Conservation (phyloP, 2,113 vertebrate genomes). For the Hippoglossus stenolepis region DNA sequence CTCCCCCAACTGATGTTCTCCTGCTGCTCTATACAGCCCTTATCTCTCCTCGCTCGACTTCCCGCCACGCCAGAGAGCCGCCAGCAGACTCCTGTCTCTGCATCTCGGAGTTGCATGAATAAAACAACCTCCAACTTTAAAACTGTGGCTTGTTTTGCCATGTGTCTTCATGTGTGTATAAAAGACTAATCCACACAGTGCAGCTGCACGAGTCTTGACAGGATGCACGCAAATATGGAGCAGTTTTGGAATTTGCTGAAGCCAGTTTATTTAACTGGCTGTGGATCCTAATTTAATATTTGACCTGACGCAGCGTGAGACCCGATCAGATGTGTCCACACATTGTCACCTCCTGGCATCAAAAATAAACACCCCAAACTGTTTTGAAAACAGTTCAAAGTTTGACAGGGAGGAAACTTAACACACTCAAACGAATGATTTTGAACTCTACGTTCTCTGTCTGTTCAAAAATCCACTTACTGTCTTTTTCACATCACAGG, state of each 20-base stretch:
- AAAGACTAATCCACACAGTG: constrained; percentile 21
- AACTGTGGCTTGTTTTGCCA: constrained; percentile 25
- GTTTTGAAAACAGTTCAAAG: neutral
- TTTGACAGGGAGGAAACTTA: neutral
- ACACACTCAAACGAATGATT: too few relatives aligned
- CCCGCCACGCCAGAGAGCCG: constrained; percentile 50
- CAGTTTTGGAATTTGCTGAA: neutral
- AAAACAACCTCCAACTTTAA: constrained; percentile 56
- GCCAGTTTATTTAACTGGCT: constrained; percentile 15
- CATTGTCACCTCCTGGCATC: neutral
- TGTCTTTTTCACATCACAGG: neutral
- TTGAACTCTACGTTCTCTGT: too few relatives aligned
- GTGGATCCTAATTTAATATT: constrained; percentile 2
- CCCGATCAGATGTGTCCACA: neutral
- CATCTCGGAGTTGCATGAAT: constrained; percentile 57
- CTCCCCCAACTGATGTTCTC: constrained; percentile 38
- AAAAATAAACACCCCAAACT: neutral
- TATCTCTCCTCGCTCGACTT: constrained; percentile 65
- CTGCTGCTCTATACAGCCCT: constrained; percentile 53
- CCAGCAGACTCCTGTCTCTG: constrained; percentile 44
- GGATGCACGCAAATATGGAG: constrained; percentile 11
- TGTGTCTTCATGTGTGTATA: constrained; percentile 12
- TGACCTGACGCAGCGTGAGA: neutral
- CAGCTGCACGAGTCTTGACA: constrained; percentile 2
- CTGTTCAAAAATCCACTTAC: neutral